Evolutionary conservation across 1,140 invertebrate species (phyloP), one percentile per base, ranked within the genome.

Genomic region (Calephelis nemesis): DNA sequence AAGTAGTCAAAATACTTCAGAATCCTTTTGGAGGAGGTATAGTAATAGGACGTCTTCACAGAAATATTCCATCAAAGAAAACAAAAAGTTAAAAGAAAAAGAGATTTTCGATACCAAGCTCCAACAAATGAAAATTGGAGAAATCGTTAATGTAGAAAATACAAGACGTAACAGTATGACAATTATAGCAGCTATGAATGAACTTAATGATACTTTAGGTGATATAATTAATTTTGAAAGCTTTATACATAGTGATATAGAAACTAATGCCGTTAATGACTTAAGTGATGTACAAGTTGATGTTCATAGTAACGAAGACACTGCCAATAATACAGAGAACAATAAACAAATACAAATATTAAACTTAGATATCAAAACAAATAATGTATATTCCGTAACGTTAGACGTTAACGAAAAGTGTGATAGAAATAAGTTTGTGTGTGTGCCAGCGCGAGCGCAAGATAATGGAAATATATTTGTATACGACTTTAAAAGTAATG

Each of bases 161-260:
- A 92, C 88, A 47, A 83, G 92, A 68, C 82, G 92, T 12, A 92
- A 92, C 65, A 92, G 92, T 67, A 92, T 92, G 92, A 88, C 88
- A 68, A 86, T 92, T 42, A 87, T 92, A 63, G 81, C 83, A 72
- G 92, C 83, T 47, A 82, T 86, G 74, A 90, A 88, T 42, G 86
- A 89, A 78, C 65, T 81, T 0, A 88, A 85, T 9, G 77, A 90
- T 71, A 76, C 72, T 62, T 75, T 83, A 71, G 75, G 69, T 67
- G 73, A 78, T 58, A 77, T 81, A 64, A 75, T 78, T 30, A 75
- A 72, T 15, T 65, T 60, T 49, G 71, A 79, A 72, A 70, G 63
- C 65, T 58, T 67, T n/a, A 74, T 70, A 71, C 64, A 70, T 54
- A 71, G 72, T 63, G 71, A 65, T 47, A 60, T 69, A 64, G 73